Evolutionary conservation across 2,113 vertebrate species (phyloP), one percentile per base, ranked within the genome.

Genomic region (Myotis brandtii): DNA sequence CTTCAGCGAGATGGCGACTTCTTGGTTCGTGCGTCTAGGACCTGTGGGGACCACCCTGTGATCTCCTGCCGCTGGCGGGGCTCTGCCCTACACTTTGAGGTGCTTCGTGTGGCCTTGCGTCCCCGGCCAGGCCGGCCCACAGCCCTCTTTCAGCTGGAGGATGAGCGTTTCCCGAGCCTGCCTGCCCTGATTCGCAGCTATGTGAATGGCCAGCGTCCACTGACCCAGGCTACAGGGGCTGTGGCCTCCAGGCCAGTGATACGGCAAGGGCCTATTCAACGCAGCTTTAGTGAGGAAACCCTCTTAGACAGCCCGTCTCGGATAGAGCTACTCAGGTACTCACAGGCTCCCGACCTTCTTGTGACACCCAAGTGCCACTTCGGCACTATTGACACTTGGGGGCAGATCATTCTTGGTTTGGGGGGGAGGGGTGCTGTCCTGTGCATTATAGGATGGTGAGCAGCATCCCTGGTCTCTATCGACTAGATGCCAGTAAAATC

Each of bases 91-190:
- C 99, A 99, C 96, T 99, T 99, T 27, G 99, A 99, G 96, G 99
- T 99, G 96, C 99, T 99, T 84, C 98, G 98, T 1, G 98, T 99
- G 64, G 97, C 98, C 9, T 98, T 99, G n/a, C 98, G 99, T 11
- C 99, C 99, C 69, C 98, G 99, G 85, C 98, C 99, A 96, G 99
- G 99, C 59, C 98, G 98, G 96, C 97, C 99, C 2, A 91, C 98
- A 46, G 98, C 98, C 93, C 98, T 99, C 93, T 99, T 99, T 98
- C 99, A 99, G 98, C 99, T 99, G 30, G 99, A 99, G 96, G 98
- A 99, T 64, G 99, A 99, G 73, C 99, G 98, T 91, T 99, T 99
- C 48, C 98, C 99, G 97, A 99, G 98, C 32, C 96, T 99, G 54
- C 98, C 99, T 0, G 98, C 99, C 48, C 98, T 99, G 84, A 98